Evolutionary conservation across 2,797 vertebrate genomes (phyloP).

Genomic region (Coreius guichenoti): DNA sequence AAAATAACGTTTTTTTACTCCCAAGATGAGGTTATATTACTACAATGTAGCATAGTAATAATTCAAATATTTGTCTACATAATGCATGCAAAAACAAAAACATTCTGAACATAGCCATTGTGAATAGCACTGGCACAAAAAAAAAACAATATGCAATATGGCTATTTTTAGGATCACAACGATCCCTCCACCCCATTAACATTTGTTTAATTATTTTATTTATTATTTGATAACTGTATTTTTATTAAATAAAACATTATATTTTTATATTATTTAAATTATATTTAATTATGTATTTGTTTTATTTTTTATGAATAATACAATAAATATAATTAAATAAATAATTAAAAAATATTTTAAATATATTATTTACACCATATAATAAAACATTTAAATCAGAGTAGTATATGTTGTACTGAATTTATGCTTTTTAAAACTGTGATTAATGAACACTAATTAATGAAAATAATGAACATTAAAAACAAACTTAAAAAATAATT

Average conservation of each 20-base stretch:
- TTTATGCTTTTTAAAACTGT: background rate
- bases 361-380: background rate
- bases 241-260: background rate
- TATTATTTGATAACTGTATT: background rate
- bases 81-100: background rate
- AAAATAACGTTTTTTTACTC: background rate
- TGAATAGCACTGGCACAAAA: background rate
- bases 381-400: background rate
- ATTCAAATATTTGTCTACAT: background rate
- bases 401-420: background rate
- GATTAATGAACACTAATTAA: background rate
- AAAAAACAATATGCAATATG: background rate
- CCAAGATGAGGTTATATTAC: background rate
- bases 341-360: background rate
- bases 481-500: background rate
- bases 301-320: background rate
- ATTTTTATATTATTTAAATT: background rate
- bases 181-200: background rate
- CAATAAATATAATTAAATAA: background rate
- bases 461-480: background rate
- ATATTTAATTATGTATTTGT: background rate
- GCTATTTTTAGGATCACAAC: background rate
- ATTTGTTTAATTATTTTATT: background rate
- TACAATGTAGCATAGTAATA: background rate
- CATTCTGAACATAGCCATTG: background rate